Evolutionary conservation across 2,113 vertebrate species (phyloP), one percentile per base, ranked within the genome.

Genomic region (Heteronetta atricapilla): DNA sequence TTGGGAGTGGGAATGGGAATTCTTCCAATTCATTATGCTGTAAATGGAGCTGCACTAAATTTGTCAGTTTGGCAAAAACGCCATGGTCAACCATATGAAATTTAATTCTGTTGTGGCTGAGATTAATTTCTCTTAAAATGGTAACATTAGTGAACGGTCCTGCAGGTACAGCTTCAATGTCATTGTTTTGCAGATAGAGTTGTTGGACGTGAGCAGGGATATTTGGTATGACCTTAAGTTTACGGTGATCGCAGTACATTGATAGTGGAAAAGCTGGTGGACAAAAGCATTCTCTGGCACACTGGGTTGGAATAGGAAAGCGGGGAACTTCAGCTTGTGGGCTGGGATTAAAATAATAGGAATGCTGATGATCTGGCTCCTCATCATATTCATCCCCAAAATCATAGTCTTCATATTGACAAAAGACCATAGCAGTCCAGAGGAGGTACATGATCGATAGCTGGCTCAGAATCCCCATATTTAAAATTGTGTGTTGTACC

Each of bases 241-340:
- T 95, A 31, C 98, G 96, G 81, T 98, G 97, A 40, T 98, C 98
- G 69, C 98, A 98, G 78, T 98, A 98, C 98, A 98, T 99, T 25
- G 98, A 98, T 63, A 96, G 84, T 3, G 97, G 98, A 87, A 98
- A 98, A 74, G 97, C 96, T 72, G 94, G 83, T 56, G 98, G 97
- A 36, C 98, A 98, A 36, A 98, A 98, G 73, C 98, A 98, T 95
- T 98, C 98, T 28, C 62, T 97, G 85, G 97, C 97, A 34, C 98
- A 98, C 31, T 96, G 70, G 29, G 82, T 80, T 46, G 88, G 81
- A 60, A 91, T 72, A 36, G 85, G 90, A 63, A 95, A 53, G 64
- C 8, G 97, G 80, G 92, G 91, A 72, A 62, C 80, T 93, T 58
- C 89, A 36, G 70, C 96, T 48, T 98, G 97, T 73, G 46, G 13